These are phyloP conservation scores for Sitta carolinensis DNA, from an alignment of 2,797 vertebrate species.

Conservation along the genomic window DNA sequence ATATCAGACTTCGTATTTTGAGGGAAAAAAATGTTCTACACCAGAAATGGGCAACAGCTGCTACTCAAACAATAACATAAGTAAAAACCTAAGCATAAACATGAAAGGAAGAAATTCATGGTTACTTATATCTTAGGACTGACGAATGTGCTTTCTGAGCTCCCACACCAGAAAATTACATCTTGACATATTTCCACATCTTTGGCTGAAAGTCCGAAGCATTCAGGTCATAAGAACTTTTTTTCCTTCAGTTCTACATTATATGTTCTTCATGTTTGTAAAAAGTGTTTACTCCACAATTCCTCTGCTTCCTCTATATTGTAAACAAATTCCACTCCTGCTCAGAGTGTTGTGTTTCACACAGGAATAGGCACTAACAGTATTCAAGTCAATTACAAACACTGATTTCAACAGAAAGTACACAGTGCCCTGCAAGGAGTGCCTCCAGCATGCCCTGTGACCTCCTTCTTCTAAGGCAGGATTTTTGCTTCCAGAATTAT, in stretches of 20 bases:
- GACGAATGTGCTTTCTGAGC: not conserved
- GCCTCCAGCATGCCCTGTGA: not conserved
- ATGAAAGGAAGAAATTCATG: not conserved
- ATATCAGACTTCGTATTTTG: not conserved
- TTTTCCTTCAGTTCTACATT: not conserved
- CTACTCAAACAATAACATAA: not conserved
- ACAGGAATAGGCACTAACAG: not conserved
- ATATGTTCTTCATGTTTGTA: not conserved
- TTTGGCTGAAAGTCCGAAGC: not conserved
- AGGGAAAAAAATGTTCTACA: not conserved
- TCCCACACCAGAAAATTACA: not conserved
- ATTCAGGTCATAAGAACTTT: not conserved
- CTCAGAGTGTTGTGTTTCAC: not conserved
- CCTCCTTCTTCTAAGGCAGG: slow-evolving; percentile 15
- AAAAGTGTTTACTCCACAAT: not conserved
- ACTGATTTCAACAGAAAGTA: not conserved
- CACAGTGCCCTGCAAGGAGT: not conserved
- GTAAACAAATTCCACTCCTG: slow-evolving; percentile 5
- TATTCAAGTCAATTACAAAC: not conserved
- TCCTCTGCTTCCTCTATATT: not conserved
- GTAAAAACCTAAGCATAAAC: not conserved
- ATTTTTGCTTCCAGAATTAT: slow-evolving; percentile 27
- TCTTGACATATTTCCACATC: not conserved
- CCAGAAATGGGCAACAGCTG: not conserved
- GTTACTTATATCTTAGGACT: not conserved